Conservation (phyloP, 2,113 vertebrate genomes). For the Gorsachius goisagi region DNA sequence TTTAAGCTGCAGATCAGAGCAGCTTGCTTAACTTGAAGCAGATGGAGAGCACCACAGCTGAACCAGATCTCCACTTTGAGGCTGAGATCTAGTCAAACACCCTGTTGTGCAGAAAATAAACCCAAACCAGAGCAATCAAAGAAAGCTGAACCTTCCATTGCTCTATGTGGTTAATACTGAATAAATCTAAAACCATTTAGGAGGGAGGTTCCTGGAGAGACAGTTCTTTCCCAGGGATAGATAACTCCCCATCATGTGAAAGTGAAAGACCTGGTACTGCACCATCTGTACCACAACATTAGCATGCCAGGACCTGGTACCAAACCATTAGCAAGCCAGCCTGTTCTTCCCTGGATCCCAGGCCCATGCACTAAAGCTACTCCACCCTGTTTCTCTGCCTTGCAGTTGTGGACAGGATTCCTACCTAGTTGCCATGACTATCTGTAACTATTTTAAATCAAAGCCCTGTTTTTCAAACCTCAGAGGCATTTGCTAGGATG, state of each 20-base stretch:
- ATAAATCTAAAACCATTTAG: not conserved
- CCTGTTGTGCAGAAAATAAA: not conserved
- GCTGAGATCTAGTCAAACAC: not conserved
- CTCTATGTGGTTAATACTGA: not conserved
- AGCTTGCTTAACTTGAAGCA: not conserved
- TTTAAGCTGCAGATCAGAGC: not conserved
- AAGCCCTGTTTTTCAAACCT: not conserved
- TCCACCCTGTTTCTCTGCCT: not conserved
- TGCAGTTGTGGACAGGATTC: not conserved
- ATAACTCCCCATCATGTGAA: not conserved
- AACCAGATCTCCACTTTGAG: not conserved
- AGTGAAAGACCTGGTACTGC: not conserved
- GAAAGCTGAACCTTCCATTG: not conserved
- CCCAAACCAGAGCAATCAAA: not conserved
- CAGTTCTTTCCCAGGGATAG: not conserved
- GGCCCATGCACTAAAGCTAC: not conserved
- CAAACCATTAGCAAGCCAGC: not conserved
- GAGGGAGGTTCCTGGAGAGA: not conserved
- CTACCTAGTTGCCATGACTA: not conserved
- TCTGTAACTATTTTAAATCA: not conserved
- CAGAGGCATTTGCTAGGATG: not conserved
- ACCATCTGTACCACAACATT: not conserved
- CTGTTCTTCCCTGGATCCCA: not conserved
- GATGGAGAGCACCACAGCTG: not conserved
- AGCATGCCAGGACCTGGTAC: not conserved